Conservation (phyloP, 2,797 vertebrate genomes). For the Falco concolor region DNA sequence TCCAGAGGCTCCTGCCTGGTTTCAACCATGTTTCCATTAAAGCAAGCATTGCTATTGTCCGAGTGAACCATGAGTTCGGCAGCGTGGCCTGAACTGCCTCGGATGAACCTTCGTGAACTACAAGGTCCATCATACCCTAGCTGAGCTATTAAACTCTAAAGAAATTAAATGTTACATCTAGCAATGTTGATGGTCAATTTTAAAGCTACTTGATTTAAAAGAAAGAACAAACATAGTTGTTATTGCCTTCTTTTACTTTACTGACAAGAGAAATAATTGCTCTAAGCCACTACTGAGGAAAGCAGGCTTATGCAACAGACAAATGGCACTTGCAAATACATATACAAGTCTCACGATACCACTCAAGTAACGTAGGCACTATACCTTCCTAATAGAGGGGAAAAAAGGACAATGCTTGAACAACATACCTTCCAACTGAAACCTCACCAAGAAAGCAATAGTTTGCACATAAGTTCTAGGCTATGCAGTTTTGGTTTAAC, state of each 20-base stretch:
- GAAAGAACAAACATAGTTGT: neutral
- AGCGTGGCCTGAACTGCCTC: neutral
- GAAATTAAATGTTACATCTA: neutral
- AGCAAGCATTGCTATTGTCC: neutral
- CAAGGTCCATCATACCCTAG: neutral
- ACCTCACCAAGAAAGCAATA: neutral
- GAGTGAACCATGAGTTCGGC: neutral
- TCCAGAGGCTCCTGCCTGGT: neutral
- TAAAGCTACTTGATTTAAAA: neutral
- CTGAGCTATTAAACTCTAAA: neutral
- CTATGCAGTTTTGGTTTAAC: neutral
- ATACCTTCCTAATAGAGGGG: neutral
- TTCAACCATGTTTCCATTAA: constrained; percentile 38
- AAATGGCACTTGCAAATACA: neutral
- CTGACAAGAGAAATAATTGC: neutral
- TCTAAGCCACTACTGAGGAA: neutral
- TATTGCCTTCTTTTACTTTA: neutral
- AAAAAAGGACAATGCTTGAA: neutral
- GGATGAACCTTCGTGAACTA: neutral
- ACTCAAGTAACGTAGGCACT: neutral
- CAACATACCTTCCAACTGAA: neutral
- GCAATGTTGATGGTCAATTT: neutral
- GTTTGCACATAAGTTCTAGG: neutral
- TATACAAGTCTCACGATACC: neutral
- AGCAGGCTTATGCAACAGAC: neutral